Percentiles rank a stretch among this genome's conserved stretches.
These are phyloP conservation scores for Datnioides undecimradiatus DNA, from an alignment of 2,113 vertebrate species.

Conservation along the genomic window DNA sequence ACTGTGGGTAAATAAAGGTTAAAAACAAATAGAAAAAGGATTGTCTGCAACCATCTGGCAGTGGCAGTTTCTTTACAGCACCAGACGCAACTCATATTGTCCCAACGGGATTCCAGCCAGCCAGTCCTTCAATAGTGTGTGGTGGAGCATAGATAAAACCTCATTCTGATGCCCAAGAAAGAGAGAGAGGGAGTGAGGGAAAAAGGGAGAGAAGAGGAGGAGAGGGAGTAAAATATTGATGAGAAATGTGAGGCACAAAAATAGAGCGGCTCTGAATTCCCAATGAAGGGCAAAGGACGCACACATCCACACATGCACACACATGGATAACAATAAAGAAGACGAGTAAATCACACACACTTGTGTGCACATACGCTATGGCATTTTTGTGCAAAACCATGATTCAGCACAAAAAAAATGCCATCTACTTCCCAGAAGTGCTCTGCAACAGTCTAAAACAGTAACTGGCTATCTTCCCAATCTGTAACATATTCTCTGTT, in stretches of 20 bases:
- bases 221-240: conserved; percentile 81
- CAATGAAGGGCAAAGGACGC: conserved; percentile 60
- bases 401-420: conserved; percentile 64
- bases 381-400: conserved; percentile 45
- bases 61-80: conserved; percentile 62
- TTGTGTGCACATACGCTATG: conserved; percentile 21
- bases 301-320: neutral
- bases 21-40: conserved; percentile 60
- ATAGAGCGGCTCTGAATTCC: conserved; percentile 70
- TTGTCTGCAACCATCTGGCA: conserved; percentile 77
- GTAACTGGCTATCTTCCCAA: conserved; percentile 31
- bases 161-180: conserved; percentile 65
- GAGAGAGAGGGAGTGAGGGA: conserved; percentile 23
- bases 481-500: conserved; percentile 21
- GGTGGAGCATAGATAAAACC: conserved; percentile 76
- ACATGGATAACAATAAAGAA: conserved; percentile 39
- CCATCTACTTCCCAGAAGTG: conserved; percentile 47
- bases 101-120: conserved; percentile 66
- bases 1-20: conserved; percentile 59
- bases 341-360: conserved; percentile 55
- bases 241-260: conserved; percentile 75
- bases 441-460: conserved; percentile 56
- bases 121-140: conserved; percentile 67
- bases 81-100: conserved; percentile 63
- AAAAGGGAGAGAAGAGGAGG: conserved; percentile 23